Percentiles rank a stretch among this genome's conserved stretches.
These are phyloP conservation scores for Cladorhizidae sp. DNA, from an alignment of 37 sponge, comb jelly and placozoan species.

Conservation along the genomic window DNA sequence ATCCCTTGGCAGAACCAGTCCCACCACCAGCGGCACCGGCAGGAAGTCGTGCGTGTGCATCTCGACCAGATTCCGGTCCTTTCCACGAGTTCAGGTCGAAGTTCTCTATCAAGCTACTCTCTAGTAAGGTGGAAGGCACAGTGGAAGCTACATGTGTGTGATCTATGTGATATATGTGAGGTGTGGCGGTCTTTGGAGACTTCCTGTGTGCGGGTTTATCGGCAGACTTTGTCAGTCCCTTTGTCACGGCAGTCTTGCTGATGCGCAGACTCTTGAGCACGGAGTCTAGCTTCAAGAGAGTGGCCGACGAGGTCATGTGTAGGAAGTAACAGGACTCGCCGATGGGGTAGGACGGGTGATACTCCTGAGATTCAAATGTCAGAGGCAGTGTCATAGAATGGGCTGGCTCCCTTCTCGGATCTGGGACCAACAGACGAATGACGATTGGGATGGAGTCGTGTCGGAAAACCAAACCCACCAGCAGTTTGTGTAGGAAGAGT, in stretches of 20 bases:
- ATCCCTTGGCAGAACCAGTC: no score
- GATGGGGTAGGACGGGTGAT: conserved; percentile 62
- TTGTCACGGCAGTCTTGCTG: background rate
- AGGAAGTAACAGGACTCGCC: conserved; percentile 19
- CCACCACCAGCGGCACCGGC: no score
- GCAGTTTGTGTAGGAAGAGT: conserved; percentile 52
- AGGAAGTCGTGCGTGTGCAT: no score
- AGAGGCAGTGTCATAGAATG: conserved; percentile 36
- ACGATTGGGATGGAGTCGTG: conserved; percentile 51
- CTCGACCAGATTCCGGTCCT: background rate
- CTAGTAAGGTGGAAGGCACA: background rate
- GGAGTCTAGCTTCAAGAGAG: background rate
- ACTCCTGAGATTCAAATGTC: conserved; percentile 41
- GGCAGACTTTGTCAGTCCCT: background rate
- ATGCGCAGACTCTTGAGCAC: background rate
- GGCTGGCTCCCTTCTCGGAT: background rate
- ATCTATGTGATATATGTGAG: no score
- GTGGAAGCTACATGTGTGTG: background rate
- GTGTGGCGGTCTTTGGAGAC: no score
- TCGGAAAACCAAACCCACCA: conserved; percentile 55
- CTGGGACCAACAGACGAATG: conserved; percentile 1
- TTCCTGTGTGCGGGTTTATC: background rate
- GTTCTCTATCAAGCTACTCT: no score
- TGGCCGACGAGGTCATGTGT: background rate
- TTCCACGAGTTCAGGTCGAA: background rate